These are phyloP conservation scores for Plectrocnemia conspersa DNA, from an alignment of 1,140 invertebrate species.

Conservation along the genomic window DNA sequence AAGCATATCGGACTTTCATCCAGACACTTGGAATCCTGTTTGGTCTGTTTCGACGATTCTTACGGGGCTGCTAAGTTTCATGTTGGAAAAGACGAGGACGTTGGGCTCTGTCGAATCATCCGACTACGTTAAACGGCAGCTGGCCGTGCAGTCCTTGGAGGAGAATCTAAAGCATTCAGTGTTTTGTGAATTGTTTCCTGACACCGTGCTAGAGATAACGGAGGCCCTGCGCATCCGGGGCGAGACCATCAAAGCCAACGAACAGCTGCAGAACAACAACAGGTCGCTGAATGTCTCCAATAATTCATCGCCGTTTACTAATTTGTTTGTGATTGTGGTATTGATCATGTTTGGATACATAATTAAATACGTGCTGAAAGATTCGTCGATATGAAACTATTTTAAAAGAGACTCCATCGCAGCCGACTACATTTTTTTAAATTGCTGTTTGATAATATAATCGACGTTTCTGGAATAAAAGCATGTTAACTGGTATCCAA, in stretches of 20 bases:
- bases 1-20: slow-evolving; percentile 94
- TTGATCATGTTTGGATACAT: slow-evolving; percentile 83
- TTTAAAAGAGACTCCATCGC: no score
- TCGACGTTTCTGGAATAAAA: no score
- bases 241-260: slow-evolving; percentile 47
- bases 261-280: slow-evolving; percentile 48
- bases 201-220: slow-evolving; percentile 60
- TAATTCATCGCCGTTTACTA: slow-evolving; percentile 61
- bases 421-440: no score
- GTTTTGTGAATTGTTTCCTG: slow-evolving; percentile 90
- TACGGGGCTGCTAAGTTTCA: slow-evolving; percentile 88
- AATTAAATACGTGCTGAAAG: slow-evolving; percentile 71
- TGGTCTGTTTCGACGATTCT: slow-evolving; percentile 97
- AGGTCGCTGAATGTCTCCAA: slow-evolving; percentile 39
- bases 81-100: slow-evolving; percentile 92
- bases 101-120: slow-evolving; percentile 91
- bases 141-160: slow-evolving; percentile 81
- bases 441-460: no score
- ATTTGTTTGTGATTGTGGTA: slow-evolving; percentile 73
- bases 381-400: no score
- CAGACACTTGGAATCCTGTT: slow-evolving; percentile 96
- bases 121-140: slow-evolving; percentile 80
- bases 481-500: no score
- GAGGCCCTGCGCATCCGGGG: slow-evolving; percentile 41
- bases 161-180: slow-evolving; percentile 88